A percentile compares a stretch with the other conserved stretches of the same genome.
Conservation (phyloP, 1,140 invertebrate genomes). For the Drosophila elegans region DNA sequence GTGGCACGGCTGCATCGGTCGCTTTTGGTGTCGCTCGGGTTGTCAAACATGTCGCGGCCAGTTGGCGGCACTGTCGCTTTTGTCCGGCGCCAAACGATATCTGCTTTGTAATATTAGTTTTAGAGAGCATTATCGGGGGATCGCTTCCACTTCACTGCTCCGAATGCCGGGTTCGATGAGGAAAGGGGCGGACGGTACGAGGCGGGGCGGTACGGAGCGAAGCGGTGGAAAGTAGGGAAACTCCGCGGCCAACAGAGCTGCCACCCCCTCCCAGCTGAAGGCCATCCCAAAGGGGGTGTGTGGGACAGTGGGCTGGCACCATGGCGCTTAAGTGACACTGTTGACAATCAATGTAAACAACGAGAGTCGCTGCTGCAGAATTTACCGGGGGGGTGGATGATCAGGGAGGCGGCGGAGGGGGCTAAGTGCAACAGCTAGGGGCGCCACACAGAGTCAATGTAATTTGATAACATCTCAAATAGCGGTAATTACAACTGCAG, state of each 20-base stretch:
- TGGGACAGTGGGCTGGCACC: conserved; percentile 48
- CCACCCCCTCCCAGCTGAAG: conserved; percentile 24
- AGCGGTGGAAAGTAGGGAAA: conserved; percentile 17
- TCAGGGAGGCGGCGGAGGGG: background rate
- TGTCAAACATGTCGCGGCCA: conserved; percentile 84
- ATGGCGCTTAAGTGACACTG: conserved; percentile 78
- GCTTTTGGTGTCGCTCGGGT: conserved; percentile 65
- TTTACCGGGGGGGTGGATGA: background rate
- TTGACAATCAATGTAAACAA: conserved; percentile 79
- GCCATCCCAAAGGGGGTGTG: conserved; percentile 33
- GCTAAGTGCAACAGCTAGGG: conserved; percentile 23
- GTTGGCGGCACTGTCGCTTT: conserved; percentile 83
- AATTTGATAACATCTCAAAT: conserved; percentile 77
- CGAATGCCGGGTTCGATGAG: conserved; percentile 22
- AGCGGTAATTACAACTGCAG: conserved; percentile 80
- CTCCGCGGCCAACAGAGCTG: conserved; percentile 5
- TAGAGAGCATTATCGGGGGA: conserved; percentile 82
- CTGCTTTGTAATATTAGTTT: conserved; percentile 83
- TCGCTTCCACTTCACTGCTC: conserved; percentile 80
- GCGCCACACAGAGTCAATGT: conserved; percentile 59
- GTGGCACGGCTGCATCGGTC: conserved; percentile 27
- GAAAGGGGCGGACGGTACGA: conserved; percentile 13
- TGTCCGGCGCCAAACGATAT: conserved; percentile 82
- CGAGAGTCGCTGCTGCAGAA: conserved; percentile 42
- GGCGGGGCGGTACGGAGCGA: background rate